phyloP scores from a whole-genome alignment of 2,113 vertebrate genomes.

The Erythrolamprus reginae region DNA sequence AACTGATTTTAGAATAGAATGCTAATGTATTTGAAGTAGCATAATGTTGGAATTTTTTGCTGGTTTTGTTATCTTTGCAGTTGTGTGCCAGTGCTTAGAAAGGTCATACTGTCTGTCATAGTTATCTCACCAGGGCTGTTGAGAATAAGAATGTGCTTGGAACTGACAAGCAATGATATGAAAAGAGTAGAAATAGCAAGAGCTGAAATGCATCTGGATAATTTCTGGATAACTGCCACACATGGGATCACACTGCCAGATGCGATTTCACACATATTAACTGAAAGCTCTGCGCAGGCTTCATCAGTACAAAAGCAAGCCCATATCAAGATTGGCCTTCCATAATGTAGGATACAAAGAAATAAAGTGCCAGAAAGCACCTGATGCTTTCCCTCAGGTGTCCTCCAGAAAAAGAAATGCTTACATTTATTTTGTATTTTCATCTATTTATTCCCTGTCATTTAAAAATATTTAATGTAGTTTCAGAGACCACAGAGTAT shows the following conservation, averaged over 20 bases:
- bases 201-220: slow-evolving; percentile 31
- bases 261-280: slow-evolving; percentile 15
- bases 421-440: background rate
- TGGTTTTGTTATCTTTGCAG: slow-evolving; percentile 39
- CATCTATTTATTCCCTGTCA: background rate
- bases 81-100: slow-evolving; percentile 35
- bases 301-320: background rate
- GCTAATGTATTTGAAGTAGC: slow-evolving; percentile 30
- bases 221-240: slow-evolving; percentile 19
- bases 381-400: background rate
- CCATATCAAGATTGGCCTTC: slow-evolving; percentile 12
- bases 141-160: slow-evolving; percentile 47
- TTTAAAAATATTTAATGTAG: background rate
- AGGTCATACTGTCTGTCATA: slow-evolving; percentile 50
- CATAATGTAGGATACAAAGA: background rate
- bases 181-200: slow-evolving; percentile 48
- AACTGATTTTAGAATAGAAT: slow-evolving; percentile 17
- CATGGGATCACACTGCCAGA: slow-evolving; percentile 17
- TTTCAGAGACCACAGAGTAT: background rate
- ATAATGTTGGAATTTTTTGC: slow-evolving; percentile 26
- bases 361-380: background rate
- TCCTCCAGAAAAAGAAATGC: background rate
- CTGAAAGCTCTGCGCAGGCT: slow-evolving; percentile 9
- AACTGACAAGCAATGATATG: slow-evolving; percentile 49
- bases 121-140: slow-evolving; percentile 37